Evolutionary conservation across 2,113 vertebrate species (phyloP).

Genomic region (Ginglymostoma cirratum): DNA sequence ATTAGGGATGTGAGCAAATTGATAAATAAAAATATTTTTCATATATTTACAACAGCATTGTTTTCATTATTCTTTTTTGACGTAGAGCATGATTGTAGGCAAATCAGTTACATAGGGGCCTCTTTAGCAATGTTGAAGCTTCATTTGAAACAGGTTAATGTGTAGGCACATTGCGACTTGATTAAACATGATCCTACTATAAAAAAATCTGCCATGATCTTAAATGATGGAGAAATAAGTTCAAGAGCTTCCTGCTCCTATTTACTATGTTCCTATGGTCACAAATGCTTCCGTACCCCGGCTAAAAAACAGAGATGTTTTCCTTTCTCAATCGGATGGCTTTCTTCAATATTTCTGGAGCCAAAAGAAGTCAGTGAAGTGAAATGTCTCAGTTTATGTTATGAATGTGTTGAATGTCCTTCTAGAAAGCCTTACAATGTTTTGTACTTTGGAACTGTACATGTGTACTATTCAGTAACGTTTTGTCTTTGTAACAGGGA

Average conservation of each 20-base stretch:
- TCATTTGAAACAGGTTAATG: too few relatives aligned
- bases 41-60: too few relatives aligned
- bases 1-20: too few relatives aligned
- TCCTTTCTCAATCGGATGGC: not conserved
- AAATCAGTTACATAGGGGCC: too few relatives aligned
- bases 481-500: constrained; percentile 3
- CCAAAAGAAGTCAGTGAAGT: not conserved
- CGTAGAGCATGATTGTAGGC: too few relatives aligned
- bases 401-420: not conserved
- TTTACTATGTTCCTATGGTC: not conserved
- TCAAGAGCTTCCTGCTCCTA: too few relatives aligned
- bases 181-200: not conserved
- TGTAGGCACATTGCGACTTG: too few relatives aligned
- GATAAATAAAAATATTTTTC: too few relatives aligned
- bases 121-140: too few relatives aligned
- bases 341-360: not conserved
- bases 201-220: not conserved
- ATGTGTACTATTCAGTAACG: not conserved
- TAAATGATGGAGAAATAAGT: too few relatives aligned
- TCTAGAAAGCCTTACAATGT: not conserved
- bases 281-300: not conserved
- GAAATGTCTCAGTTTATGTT: not conserved
- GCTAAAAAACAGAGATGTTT: not conserved
- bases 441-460: not conserved
- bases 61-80: too few relatives aligned